phyloP scores from a whole-genome alignment of 2,888 invertebrate genomes.

The Cephus pygmeus region DNA sequence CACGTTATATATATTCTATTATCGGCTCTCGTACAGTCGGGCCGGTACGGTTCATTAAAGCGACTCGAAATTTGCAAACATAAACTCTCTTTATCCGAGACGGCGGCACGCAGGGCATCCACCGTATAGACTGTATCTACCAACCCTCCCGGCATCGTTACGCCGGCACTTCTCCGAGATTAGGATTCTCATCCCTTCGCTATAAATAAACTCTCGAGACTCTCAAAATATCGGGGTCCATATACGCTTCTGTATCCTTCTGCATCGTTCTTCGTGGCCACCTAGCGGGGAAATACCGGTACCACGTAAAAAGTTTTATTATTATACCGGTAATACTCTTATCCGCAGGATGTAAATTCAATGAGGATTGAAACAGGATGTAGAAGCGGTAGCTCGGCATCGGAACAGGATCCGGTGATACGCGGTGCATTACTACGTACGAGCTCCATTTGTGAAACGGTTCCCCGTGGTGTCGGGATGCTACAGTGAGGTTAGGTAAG shows the following conservation, averaged over 20 bases:
- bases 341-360: background rate
- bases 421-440: background rate
- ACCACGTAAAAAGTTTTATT: background rate
- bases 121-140: background rate
- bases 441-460: background rate
- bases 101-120: background rate
- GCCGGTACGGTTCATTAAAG: constrained; percentile 30
- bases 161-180: constrained; percentile 5
- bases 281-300: background rate
- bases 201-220: background rate
- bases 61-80: constrained; percentile 30
- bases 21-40: constrained; percentile 33
- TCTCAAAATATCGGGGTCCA: background rate
- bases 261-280: background rate
- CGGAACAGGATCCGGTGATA: background rate
- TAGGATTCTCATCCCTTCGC: background rate
- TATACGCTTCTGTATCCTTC: background rate
- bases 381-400: background rate
- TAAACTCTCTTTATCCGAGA: constrained; percentile 14
- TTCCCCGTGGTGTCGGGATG: background rate
- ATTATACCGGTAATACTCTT: background rate
- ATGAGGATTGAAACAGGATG: background rate
- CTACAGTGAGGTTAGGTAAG: background rate
- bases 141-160: constrained; percentile 26
- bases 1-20: constrained; percentile 49